These are phyloP conservation scores for Microtus pennsylvanicus DNA, from an alignment of 2,113 vertebrate species.

Conservation along the genomic window DNA sequence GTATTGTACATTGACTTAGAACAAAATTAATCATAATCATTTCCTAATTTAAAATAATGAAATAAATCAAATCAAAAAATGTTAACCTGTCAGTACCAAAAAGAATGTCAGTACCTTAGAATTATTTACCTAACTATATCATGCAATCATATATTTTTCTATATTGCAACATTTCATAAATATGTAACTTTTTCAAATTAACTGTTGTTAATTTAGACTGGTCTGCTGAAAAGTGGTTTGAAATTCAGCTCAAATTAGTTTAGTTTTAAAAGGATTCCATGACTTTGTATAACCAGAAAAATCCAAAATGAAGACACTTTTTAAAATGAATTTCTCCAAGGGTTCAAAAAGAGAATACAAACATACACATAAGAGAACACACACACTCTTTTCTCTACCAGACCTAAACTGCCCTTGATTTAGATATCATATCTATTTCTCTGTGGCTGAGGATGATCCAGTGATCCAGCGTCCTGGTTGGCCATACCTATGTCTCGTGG, in stretches of 20 bases:
- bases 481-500: neutral
- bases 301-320: neutral
- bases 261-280: neutral
- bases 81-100: neutral
- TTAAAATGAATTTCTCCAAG: constrained; percentile 26
- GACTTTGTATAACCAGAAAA: constrained; percentile 25
- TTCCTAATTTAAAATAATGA: constrained; percentile 23
- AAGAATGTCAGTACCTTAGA: neutral
- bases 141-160: constrained; percentile 11
- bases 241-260: constrained; percentile 40
- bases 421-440: neutral
- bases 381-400: neutral
- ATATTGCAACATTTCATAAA: constrained; percentile 21
- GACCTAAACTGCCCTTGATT: neutral
- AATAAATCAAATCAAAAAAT: constrained; percentile 41
- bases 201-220: constrained; percentile 4
- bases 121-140: constrained; percentile 38
- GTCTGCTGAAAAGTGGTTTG: neutral
- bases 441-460: neutral
- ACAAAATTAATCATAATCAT: constrained; percentile 40
- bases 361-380: neutral
- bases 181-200: neutral
- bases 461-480: neutral
- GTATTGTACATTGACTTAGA: constrained; percentile 58
- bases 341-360: constrained; percentile 33